These are phyloP conservation scores for Eristalis tenax DNA, from an alignment of 2,888 invertebrate species.

Conservation along the genomic window DNA sequence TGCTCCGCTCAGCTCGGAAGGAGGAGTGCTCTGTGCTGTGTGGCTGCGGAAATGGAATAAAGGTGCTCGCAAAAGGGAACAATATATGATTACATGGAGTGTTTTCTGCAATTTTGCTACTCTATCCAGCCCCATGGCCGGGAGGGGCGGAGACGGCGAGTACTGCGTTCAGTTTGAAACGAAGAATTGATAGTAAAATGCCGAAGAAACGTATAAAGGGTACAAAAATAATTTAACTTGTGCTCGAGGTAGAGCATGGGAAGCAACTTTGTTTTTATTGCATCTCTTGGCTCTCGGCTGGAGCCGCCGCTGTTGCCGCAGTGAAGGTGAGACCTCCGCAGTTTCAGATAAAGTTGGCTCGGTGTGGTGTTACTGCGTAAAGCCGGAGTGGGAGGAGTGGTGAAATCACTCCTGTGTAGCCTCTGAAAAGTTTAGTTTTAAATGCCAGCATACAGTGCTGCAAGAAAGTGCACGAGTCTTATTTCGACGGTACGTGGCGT, in stretches of 20 bases:
- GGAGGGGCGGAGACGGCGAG: background rate
- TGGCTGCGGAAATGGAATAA: slow-evolving; percentile 13
- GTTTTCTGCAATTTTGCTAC: slow-evolving; percentile 21
- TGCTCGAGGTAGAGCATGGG: background rate
- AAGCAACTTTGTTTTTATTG: background rate
- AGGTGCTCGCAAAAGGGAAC: slow-evolving; percentile 5
- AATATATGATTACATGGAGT: slow-evolving; percentile 22
- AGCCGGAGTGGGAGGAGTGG: background rate
- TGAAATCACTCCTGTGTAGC: background rate
- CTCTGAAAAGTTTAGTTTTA: background rate
- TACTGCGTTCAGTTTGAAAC: background rate
- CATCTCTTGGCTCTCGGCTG: background rate
- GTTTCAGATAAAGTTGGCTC: background rate
- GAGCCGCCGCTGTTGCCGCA: background rate
- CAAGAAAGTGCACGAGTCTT: background rate
- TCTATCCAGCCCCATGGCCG: background rate
- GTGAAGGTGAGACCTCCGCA: background rate
- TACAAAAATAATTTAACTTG: slow-evolving; percentile 19
- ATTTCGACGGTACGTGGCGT: no score
- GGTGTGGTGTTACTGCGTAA: background rate
- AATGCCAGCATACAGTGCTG: background rate
- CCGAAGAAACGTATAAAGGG: background rate
- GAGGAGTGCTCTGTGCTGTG: background rate
- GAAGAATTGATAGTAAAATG: slow-evolving; percentile 25
- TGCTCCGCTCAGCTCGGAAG: background rate